phyloP scores from a whole-genome alignment of 2,888 invertebrate species.

The Calameuta filiformis region DNA sequence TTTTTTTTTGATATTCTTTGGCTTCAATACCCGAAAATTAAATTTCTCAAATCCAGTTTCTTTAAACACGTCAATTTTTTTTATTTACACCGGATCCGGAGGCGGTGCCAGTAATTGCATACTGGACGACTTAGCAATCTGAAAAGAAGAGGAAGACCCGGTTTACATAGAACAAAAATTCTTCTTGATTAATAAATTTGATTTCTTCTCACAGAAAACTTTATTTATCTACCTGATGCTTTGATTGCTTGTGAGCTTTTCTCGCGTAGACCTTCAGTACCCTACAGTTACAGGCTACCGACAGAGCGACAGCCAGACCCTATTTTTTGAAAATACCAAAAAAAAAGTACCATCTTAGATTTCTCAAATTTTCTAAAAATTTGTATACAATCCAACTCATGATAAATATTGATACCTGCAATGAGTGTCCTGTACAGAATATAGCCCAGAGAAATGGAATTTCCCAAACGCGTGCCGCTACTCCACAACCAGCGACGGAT shows the following conservation, averaged over 20 bases:
- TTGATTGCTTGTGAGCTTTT: constrained; percentile 57
- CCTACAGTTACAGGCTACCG: constrained; percentile 73
- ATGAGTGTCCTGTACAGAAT: constrained; percentile 60
- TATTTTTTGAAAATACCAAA: constrained; percentile 45
- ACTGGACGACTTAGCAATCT: constrained; percentile 62
- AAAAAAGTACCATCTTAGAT: neutral
- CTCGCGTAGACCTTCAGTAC: constrained; percentile 62
- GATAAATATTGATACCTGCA: constrained; percentile 48
- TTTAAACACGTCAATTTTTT: neutral
- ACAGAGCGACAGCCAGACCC: constrained; percentile 73
- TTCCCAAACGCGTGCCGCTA: constrained; percentile 60
- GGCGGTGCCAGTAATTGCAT: constrained; percentile 62
- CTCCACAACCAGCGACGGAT: constrained; percentile 64
- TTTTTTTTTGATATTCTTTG: neutral
- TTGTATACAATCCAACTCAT: neutral
- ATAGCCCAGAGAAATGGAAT: constrained; percentile 60
- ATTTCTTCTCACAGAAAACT: neutral
- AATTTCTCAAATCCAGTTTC: neutral
- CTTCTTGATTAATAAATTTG: neutral
- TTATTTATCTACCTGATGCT: constrained; percentile 54
- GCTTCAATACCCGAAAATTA: constrained; percentile 12
- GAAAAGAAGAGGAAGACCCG: constrained; percentile 20
- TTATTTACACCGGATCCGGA: constrained; percentile 58
- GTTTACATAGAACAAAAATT: neutral
- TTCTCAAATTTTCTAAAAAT: neutral